Evolutionary conservation across 2,888 invertebrate genomes (phyloP), one percentile per base, ranked within the genome.

Genomic region (Alitta virens): DNA sequence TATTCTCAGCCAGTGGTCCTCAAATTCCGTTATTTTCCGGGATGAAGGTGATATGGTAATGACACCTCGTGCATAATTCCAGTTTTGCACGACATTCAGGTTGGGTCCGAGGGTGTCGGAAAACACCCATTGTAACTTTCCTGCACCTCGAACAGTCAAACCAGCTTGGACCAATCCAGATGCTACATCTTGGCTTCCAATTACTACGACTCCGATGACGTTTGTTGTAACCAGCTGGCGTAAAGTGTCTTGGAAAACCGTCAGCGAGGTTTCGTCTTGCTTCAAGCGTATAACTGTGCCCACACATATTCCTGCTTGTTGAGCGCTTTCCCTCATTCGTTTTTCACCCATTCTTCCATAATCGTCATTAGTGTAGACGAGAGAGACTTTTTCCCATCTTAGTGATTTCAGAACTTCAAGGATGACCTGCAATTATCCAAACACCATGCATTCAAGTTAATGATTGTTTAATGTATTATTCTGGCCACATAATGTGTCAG

Each of bases 381-480:
- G 72, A 2, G 76, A 78, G 12, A 83, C 75, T 65, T 78, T 82
- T 27, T 75, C 73, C 83, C 83, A 84, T 9, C 78, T 72, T 52
- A 83, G 70, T 54, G 76, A 71, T 25, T 74, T 67, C 60, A 83
- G 64, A 1, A 80, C 72, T 55, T 76, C 72, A 2, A 79, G 71
- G 56, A 83, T 74, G 1, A 79, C 78, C 72, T 81, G 72, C 14
- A 71, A 64, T 18, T 46, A 46, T 33, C 33, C 5, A 33, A 33
- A 33, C n/a, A n/a, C n/a, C n/a, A n/a, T n/a, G n/a, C n/a, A n/a
- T n/a, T n/a, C n/a, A n/a, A n/a, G n/a, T n/a, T n/a, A n/a, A n/a
- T n/a, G n/a, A n/a, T n/a, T n/a, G n/a, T n/a, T n/a, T n/a, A n/a
- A n/a, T n/a, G n/a, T n/a, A n/a, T n/a, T n/a, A n/a, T n/a, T n/a